Evolutionary conservation across 2,888 invertebrate species (phyloP), one percentile per base, ranked within the genome.

Genomic region (Ophion costatus): DNA sequence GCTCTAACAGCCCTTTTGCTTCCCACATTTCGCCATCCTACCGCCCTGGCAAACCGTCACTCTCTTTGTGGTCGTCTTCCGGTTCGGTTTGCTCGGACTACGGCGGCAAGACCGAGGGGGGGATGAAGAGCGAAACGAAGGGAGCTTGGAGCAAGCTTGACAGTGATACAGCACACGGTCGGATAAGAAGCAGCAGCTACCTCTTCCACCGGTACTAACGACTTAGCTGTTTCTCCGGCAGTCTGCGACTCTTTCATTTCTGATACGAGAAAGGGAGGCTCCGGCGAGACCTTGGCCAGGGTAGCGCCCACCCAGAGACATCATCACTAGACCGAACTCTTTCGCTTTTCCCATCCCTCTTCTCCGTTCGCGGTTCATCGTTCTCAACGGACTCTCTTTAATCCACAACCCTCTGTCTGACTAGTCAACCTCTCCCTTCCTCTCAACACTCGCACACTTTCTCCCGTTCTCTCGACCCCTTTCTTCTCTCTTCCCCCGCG

Each of bases 221-320:
- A 51, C 51, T 51, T 87, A 69, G 80, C 79, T 76, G 78, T 81
- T 84, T 86, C 80, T 83, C 63, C 69, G 45, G 38, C 79, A 76
- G 85, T 80, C 84, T 81, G 84, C 74, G 74, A 84, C 81, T 84
- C 88, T 88, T 85, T 87, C 85, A 88, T 84, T 85, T 77, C 63
- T 67, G 78, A 85, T 70, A 78, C 66, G 82, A 79, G 78, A 84
- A 86, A 80, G 80, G 85, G 70, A 79, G 71, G 61, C 57, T 64
- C 80, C 80, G 66, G 64, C 77, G 82, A 85, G 64, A 33, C 64
- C 74, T 33, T 17, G n/a, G 33, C 75, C 56, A 14, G 51, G 51
- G 51, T 33, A 69, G 45, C 76, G 14, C 33, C 17, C 51, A 17
- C 51, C 51, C 51, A 76, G 80, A 76, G 75, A 85, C 70, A 76